Evolutionary conservation across 2,888 invertebrate species (phyloP), one percentile per base, ranked within the genome.

Genomic region (Monopis laevigella): DNA sequence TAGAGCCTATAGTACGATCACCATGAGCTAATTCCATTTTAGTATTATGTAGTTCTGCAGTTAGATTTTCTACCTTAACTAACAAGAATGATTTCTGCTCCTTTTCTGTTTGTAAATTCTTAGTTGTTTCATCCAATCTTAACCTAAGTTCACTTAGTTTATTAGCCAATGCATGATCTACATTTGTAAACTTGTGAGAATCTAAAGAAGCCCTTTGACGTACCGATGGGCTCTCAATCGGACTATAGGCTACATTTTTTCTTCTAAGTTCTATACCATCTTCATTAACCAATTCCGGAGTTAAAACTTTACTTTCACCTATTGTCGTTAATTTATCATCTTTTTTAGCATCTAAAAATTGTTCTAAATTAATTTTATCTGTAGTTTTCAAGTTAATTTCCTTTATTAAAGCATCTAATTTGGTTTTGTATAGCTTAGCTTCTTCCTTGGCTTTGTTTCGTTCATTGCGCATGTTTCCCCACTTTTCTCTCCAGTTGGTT

Each of bases 401-500:
- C 70, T 94, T 93, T 45, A 87, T 68, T 1, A 90, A 82, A 6
- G 84, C 69, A 58, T 96, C 96, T 24, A 95, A 74, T 75, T 93
- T 94, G 26, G 85, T 85, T 53, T 92, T 86, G 2, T 94, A 64
- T 50, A 89, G 88, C 63, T 95, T 92, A 1, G 90, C 87, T 68
- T 97, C 96, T 54, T 97, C 96, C 27, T 96, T 81, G 0, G 96
- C 90, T 60, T 93, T 92, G 64, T 98, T 98, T 16, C 97, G 84
- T 74, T 98, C 98, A 62, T 90, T 93, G 41, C 96, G 86, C 26
- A 53, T 92, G 84, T 96, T 87, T 78, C 92, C 93, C 98, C 98
- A 98, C 62, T 98, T 98, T 62, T 93, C 93, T 24, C 95, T 81
- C 96, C 96, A 96, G 62, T 93, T 93, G 1, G 96, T 94, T 0